Evolutionary conservation across 2,797 vertebrate genomes (phyloP).

Genomic region (Coregonus suidteri): DNA sequence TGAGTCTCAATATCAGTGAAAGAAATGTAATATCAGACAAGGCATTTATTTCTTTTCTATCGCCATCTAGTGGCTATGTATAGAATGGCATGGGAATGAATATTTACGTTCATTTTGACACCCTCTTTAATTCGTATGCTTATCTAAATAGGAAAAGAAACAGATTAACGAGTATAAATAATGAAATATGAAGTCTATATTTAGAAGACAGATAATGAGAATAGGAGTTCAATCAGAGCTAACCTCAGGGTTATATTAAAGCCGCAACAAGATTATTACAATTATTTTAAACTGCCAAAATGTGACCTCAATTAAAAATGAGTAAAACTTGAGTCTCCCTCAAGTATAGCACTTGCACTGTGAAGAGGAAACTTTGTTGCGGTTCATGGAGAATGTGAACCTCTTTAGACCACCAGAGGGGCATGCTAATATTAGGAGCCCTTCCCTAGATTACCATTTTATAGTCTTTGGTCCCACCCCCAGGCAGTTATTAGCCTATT

Average conservation of each 20-base stretch:
- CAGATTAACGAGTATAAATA: not conserved
- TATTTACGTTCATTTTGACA: not conserved
- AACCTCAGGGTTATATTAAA: not conserved
- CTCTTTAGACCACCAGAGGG: constrained; percentile 43
- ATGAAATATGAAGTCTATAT: not conserved
- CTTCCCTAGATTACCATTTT: not conserved
- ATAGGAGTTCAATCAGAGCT: not conserved
- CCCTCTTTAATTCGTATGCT: not conserved
- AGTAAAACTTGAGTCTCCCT: not conserved
- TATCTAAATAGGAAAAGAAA: not conserved
- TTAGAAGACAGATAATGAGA: not conserved
- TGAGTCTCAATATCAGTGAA: not conserved
- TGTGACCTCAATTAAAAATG: constrained; percentile 33
- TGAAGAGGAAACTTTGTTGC: constrained; percentile 11
- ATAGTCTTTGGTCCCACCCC: not conserved
- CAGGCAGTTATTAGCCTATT: not conserved
- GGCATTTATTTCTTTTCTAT: constrained; percentile 23
- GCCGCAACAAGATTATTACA: not conserved
- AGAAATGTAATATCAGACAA: not conserved
- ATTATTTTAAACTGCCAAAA: not conserved
- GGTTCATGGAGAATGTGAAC: not conserved
- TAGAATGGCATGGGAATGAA: constrained; percentile 22
- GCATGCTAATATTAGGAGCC: not conserved
- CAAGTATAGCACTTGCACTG: constrained; percentile 27
- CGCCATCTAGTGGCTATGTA: constrained; percentile 66